Percentiles rank a stretch among this genome's conserved stretches.
Evolutionary conservation across 2,888 invertebrate genomes (phyloP).

Genomic region (Xanthia icteritia): DNA sequence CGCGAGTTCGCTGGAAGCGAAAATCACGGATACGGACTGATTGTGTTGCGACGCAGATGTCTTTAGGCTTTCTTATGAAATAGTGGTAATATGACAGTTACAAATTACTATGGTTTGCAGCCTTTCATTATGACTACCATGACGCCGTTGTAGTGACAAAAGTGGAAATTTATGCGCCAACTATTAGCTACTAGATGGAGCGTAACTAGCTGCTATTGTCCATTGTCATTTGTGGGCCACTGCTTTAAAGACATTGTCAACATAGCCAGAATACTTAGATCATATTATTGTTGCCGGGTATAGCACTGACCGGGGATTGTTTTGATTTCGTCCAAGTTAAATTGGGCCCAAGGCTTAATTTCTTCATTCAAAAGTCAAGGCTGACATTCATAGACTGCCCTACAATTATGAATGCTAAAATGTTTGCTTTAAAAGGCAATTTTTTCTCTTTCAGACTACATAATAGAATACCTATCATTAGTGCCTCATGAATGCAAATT

Average conservation of each 20-base stretch:
- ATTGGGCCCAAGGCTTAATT: not conserved
- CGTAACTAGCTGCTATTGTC: conserved; percentile 10
- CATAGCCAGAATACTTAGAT: not conserved
- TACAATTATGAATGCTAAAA: not conserved
- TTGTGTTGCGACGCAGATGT: too few species aligned
- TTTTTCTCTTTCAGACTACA: conserved; percentile 90
- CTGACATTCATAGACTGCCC: not conserved
- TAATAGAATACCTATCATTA: conserved; percentile 94
- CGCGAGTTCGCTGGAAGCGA: not conserved
- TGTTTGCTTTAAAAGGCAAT: not conserved
- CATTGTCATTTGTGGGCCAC: conserved; percentile 13
- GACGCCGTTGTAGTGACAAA: not conserved
- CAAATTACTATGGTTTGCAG: not conserved
- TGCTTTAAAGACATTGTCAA: not conserved
- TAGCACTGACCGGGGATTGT: not conserved
- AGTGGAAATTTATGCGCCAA: not conserved
- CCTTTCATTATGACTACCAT: not conserved
- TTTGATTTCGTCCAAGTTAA: not conserved
- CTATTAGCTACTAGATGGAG: conserved; percentile 7
- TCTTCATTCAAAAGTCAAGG: not conserved
- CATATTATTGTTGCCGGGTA: not conserved
- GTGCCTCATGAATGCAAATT: conserved; percentile 96
- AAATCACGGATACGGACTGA: too few species aligned
- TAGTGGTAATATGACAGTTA: not conserved
- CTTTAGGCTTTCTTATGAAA: not conserved